Evolutionary conservation across 2,797 vertebrate genomes (phyloP).

Genomic region (Taeniopygia guttata): DNA sequence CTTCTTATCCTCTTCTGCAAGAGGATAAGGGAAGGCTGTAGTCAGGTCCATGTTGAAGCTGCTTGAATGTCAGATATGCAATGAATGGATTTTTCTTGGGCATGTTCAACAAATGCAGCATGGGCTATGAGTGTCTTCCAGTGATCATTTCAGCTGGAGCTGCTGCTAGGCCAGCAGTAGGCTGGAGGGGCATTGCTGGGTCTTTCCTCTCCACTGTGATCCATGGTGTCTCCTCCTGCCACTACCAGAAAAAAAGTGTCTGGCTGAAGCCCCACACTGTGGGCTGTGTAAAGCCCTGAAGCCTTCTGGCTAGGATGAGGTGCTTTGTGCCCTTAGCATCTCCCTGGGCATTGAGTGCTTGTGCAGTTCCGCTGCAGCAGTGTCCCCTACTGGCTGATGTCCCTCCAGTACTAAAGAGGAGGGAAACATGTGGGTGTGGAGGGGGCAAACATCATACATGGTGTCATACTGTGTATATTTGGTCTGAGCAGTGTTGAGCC

Average conservation of each 20-base stretch:
- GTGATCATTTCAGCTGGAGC: background rate
- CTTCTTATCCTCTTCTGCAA: background rate
- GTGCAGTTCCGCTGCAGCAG: background rate
- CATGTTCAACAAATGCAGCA: background rate
- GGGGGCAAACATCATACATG: background rate
- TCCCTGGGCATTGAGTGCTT: background rate
- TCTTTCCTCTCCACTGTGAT: background rate
- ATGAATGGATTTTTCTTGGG: background rate
- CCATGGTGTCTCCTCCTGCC: background rate
- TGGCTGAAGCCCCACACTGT: background rate
- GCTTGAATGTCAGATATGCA: background rate
- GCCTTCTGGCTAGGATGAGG: background rate
- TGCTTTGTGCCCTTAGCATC: too few relatives aligned
- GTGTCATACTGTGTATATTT: background rate
- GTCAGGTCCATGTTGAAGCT: background rate
- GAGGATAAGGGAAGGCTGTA: background rate
- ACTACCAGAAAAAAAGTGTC: background rate
- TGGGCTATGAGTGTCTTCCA: background rate
- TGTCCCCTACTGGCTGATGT: background rate
- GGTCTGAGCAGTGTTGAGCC: background rate
- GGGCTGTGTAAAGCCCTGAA: background rate
- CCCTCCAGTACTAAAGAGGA: background rate
- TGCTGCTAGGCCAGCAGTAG: background rate
- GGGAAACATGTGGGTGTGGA: background rate
- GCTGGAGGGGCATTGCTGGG: background rate